Evolutionary conservation across 1,140 invertebrate species (phyloP).

Genomic region (Brachionus angularis): DNA sequence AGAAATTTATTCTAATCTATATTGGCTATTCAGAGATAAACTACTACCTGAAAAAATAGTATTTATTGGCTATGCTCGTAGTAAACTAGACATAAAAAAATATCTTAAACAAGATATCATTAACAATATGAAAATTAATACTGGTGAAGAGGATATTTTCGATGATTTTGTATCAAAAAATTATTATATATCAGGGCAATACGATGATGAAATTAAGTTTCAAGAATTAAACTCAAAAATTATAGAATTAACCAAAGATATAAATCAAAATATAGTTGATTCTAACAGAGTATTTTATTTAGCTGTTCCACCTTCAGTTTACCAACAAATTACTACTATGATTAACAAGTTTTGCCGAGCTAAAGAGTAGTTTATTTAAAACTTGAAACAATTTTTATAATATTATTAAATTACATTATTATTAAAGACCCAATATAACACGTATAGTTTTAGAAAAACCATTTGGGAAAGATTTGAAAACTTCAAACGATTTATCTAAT

Average conservation of each 20-base stretch:
- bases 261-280: conserved; percentile 52
- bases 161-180: conserved; percentile 60
- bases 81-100: conserved; percentile 70
- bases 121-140: conserved; percentile 74
- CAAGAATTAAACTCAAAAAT: conserved; percentile 69
- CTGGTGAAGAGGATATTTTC: conserved; percentile 34
- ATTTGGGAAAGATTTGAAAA: conserved; percentile 83
- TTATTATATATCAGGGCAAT: conserved; percentile 76
- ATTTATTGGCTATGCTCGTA: conserved; percentile 89
- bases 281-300: conserved; percentile 91
- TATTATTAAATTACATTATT: not conserved
- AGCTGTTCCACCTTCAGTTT: conserved; percentile 90
- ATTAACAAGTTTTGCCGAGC: conserved; percentile 80
- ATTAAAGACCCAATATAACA: conserved; percentile 75
- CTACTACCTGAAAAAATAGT: conserved; percentile 80
- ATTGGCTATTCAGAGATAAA: conserved; percentile 86
- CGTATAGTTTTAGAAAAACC: conserved; percentile 97
- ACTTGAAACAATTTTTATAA: not conserved
- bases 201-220: conserved; percentile 76
- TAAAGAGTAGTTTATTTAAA: conserved; percentile 62
- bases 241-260: conserved; percentile 60
- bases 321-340: conserved; percentile 77
- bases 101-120: conserved; percentile 61
- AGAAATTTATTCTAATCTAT: conserved; percentile 97
- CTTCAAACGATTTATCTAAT: conserved; percentile 76